These are phyloP conservation scores for Sarcophaga subvicina DNA, from an alignment of 2,888 invertebrate species.

Conservation along the genomic window DNA sequence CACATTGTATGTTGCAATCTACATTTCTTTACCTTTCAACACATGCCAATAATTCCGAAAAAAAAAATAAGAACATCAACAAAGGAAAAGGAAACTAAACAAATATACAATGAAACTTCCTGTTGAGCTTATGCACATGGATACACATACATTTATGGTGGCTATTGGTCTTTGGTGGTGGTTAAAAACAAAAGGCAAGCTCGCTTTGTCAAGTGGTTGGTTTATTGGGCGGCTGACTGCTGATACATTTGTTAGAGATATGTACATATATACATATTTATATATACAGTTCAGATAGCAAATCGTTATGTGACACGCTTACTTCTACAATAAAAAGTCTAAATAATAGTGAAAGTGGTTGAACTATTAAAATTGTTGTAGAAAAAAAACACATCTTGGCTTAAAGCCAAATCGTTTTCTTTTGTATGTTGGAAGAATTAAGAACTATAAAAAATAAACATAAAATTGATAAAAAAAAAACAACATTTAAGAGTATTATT, in stretches of 20 bases:
- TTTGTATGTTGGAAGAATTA: not conserved
- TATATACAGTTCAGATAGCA: conserved; percentile 52
- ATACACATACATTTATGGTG: conserved; percentile 36
- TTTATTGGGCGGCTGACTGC: conserved; percentile 27
- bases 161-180: conserved; percentile 39
- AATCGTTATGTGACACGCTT: conserved; percentile 66
- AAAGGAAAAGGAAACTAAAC: not conserved
- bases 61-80: conserved; percentile 37
- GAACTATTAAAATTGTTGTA: conserved; percentile 41
- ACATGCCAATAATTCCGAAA: conserved; percentile 9
- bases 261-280: not conserved
- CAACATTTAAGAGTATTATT: no score
- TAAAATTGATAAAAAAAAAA: conserved; percentile 18
- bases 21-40: conserved; percentile 30
- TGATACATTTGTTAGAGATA: conserved; percentile 52
- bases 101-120: conserved; percentile 59
- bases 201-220: conserved; percentile 20
- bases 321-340: conserved; percentile 16
- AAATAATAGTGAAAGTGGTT: conserved; percentile 65
- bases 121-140: conserved; percentile 48
- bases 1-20: conserved; percentile 40
- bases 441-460: conserved; percentile 3
- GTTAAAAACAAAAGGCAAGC: conserved; percentile 46
- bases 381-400: conserved; percentile 51
- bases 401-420: conserved; percentile 50